These are phyloP conservation scores for Tenualosa thibaudeaui DNA, from an alignment of 2,797 vertebrate species.

Conservation along the genomic window DNA sequence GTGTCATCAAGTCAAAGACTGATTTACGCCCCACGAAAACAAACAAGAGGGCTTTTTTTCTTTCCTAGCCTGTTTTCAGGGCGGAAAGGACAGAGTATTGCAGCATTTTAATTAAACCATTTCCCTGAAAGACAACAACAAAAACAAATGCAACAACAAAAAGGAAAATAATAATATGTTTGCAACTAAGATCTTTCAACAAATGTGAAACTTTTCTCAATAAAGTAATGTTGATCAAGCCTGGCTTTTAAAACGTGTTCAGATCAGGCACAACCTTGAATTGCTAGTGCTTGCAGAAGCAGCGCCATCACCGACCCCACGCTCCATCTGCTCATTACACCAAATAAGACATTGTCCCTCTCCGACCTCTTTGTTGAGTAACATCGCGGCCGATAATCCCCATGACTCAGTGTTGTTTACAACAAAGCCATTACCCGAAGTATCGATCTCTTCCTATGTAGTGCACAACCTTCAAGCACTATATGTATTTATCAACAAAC, in stretches of 20 bases:
- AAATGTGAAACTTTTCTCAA: not conserved
- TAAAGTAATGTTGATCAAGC: not conserved
- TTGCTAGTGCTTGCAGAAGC: not conserved
- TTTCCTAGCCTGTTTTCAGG: not conserved
- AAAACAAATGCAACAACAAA: not conserved
- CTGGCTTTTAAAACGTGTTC: not conserved
- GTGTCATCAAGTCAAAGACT: slow-evolving; percentile 17
- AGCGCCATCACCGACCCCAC: slow-evolving; percentile 17
- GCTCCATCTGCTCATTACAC: slow-evolving; percentile 20
- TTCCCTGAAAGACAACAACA: not conserved
- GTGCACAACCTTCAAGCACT: too few relatives aligned
- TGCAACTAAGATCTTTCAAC: not conserved
- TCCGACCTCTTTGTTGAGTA: slow-evolving; percentile 73
- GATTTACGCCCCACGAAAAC: slow-evolving; percentile 9
- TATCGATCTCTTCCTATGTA: not conserved
- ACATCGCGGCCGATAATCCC: slow-evolving; percentile 72
- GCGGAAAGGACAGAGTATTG: not conserved
- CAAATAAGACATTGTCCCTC: slow-evolving; percentile 66
- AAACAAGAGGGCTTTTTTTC: not conserved
- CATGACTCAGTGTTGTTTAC: slow-evolving; percentile 68
- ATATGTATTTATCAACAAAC: not conserved
- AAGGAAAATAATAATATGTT: not conserved
- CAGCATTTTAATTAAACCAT: not conserved
- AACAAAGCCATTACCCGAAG: slow-evolving; percentile 35
- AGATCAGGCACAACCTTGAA: not conserved